Conservation (phyloP, 2,113 vertebrate species). For the Brachirus orientalis region DNA sequence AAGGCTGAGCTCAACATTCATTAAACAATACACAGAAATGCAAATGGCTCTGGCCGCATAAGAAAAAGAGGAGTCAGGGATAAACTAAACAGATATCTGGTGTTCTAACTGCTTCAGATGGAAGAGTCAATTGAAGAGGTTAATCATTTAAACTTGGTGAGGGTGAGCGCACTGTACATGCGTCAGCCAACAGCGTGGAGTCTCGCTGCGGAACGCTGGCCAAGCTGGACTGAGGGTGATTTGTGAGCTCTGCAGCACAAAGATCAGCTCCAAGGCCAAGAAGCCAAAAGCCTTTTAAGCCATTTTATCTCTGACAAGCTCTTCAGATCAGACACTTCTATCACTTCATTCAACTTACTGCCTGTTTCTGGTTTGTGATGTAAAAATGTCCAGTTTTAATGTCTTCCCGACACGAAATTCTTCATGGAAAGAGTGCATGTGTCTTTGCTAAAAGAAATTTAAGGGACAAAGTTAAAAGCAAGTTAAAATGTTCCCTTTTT, state of each 20-base stretch:
- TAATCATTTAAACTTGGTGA: conserved; percentile 55
- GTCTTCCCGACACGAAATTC: no score
- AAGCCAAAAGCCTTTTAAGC: conserved; percentile 38
- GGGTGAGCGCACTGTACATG: conserved; percentile 25
- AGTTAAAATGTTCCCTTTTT: no score
- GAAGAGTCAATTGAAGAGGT: conserved; percentile 51
- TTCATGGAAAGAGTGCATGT: no score
- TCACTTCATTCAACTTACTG: background rate
- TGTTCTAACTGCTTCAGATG: conserved; percentile 38
- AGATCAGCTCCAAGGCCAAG: conserved; percentile 40
- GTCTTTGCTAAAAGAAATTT: no score
- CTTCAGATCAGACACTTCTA: conserved; percentile 16
- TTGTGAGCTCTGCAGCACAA: conserved; percentile 37
- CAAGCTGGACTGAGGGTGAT: conserved; percentile 46
- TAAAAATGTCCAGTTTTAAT: background rate
- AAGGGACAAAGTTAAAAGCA: no score
- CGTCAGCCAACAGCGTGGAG: conserved; percentile 42
- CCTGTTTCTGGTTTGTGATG: background rate
- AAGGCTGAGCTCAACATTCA: conserved; percentile 62
- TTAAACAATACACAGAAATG: conserved; percentile 61
- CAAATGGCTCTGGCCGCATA: conserved; percentile 38
- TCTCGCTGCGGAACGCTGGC: conserved; percentile 19
- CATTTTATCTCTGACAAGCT: conserved; percentile 16
- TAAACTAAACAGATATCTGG: conserved; percentile 55
- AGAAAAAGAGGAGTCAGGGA: conserved; percentile 39